A percentile compares a stretch with the other conserved stretches of the same genome.
Evolutionary conservation across 2,888 invertebrate species (phyloP).

Genomic region (Palloptera scutellata): DNA sequence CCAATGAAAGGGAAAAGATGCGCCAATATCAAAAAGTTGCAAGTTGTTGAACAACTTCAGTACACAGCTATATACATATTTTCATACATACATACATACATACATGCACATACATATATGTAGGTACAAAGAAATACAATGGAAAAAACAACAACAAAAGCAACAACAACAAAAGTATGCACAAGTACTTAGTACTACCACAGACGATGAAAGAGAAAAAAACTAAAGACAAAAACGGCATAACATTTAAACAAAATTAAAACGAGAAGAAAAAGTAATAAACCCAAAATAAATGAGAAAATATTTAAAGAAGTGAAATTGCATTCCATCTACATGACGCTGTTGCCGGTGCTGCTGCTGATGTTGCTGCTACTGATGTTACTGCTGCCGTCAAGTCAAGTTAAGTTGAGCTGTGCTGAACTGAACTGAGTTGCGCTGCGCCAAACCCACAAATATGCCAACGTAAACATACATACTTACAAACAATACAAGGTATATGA

Average conservation of each 20-base stretch:
- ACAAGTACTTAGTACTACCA: constrained; percentile 14
- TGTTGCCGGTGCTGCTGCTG: not conserved
- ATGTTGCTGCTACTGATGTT: constrained; percentile 1
- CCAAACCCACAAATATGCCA: not conserved
- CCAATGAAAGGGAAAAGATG: constrained; percentile 37
- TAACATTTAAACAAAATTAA: constrained; percentile 28
- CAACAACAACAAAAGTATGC: not conserved
- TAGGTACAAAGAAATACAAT: too few species aligned
- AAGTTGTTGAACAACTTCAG: not conserved
- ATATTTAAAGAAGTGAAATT: constrained; percentile 58
- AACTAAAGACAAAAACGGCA: not conserved
- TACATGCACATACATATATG: too few species aligned
- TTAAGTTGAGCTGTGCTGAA: not conserved
- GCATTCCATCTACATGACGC: constrained; percentile 45
- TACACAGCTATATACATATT: not conserved
- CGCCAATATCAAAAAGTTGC: not conserved
- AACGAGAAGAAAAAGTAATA: constrained; percentile 24
- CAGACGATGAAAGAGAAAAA: constrained; percentile 15
- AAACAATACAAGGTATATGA: not conserved
- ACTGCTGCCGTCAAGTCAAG: constrained; percentile 7
- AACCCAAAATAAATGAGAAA: constrained; percentile 45
- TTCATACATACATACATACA: not conserved
- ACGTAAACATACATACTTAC: not conserved
- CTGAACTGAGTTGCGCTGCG: not conserved
- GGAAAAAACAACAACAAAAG: not conserved